These are phyloP conservation scores for Brachyistius frenatus DNA, from an alignment of 2,113 vertebrate genomes.

Conservation along the genomic window DNA sequence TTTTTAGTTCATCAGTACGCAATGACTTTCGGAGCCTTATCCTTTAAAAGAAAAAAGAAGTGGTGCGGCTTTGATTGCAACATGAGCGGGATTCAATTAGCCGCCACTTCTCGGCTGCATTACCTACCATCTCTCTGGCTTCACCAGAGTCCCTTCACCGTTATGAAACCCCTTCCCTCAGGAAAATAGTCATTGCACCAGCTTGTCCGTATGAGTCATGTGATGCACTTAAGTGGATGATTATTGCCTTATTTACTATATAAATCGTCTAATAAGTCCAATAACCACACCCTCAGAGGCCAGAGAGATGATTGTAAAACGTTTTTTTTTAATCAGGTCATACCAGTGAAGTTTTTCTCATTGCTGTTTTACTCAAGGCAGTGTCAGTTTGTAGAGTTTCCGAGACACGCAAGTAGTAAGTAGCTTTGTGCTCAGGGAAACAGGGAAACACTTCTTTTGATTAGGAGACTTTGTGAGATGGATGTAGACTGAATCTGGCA, in stretches of 20 bases:
- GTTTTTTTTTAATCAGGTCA: slow-evolving; percentile 9
- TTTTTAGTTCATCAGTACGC: slow-evolving; percentile 34
- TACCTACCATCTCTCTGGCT: slow-evolving; percentile 25
- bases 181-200: slow-evolving; percentile 33
- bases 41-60: slow-evolving; percentile 14
- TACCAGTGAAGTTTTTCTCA: not conserved
- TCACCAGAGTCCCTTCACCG: slow-evolving; percentile 16
- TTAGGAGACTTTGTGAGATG: too few species aligned
- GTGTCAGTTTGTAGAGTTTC: too few species aligned
- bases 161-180: slow-evolving; percentile 28
- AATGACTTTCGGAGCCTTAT: slow-evolving; percentile 23
- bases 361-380: too few species aligned
- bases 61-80: slow-evolving; percentile 41
- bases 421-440: too few species aligned
- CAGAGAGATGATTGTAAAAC: not conserved
- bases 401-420: not conserved
- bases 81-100: slow-evolving; percentile 61
- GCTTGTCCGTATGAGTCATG: slow-evolving; percentile 35
- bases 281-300: not conserved
- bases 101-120: not conserved
- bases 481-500: too few species aligned
- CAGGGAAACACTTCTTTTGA: too few species aligned
- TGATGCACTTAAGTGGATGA: too few species aligned
- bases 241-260: slow-evolving; percentile 17
- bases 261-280: not conserved